Percentiles rank a stretch among this genome's conserved stretches.
Conservation (phyloP, 1,140 invertebrate genomes). For the Musca vetustissima region DNA sequence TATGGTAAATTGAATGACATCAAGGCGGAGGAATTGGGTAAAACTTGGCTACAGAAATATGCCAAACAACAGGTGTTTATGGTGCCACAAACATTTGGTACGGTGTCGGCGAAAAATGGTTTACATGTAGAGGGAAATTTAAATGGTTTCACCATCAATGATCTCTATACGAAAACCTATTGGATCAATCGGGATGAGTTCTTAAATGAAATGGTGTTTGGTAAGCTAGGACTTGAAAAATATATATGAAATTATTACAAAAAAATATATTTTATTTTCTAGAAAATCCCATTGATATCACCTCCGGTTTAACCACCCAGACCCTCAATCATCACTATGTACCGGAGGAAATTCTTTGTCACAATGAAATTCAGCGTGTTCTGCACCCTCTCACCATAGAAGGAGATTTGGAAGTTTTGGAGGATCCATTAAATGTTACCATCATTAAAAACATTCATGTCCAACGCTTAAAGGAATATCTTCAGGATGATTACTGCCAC, state of each 20-base stretch:
- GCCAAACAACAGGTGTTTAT: conserved; percentile 44
- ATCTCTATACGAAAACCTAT: conserved; percentile 50
- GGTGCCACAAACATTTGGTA: conserved; percentile 37
- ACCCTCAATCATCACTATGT: conserved; percentile 39
- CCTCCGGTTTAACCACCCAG: conserved; percentile 33
- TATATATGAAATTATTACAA: too few relatives aligned
- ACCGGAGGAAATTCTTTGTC: conserved; percentile 40
- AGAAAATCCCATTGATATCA: conserved; percentile 48
- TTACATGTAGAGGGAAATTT: conserved; percentile 43
- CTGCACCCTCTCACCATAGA: background rate
- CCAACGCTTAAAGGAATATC: too few relatives aligned
- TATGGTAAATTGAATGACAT: conserved; percentile 43
- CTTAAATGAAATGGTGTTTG: conserved; percentile 50
- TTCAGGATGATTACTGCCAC: too few relatives aligned
- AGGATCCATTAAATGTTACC: conserved; percentile 8
- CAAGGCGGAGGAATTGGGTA: conserved; percentile 34
- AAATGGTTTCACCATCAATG: conserved; percentile 48
- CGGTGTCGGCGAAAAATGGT: conserved; percentile 39
- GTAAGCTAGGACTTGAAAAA: conserved; percentile 36
- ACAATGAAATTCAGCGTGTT: background rate
- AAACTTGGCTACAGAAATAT: conserved; percentile 39
- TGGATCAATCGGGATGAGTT: conserved; percentile 50
- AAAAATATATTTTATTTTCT: conserved; percentile 2
- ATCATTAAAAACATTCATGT: conserved; percentile 30
- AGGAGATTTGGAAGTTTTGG: conserved; percentile 15